These are phyloP conservation scores for Penaeus japonicus DNA, from an alignment of 1,140 invertebrate species.

Conservation along the genomic window DNA sequence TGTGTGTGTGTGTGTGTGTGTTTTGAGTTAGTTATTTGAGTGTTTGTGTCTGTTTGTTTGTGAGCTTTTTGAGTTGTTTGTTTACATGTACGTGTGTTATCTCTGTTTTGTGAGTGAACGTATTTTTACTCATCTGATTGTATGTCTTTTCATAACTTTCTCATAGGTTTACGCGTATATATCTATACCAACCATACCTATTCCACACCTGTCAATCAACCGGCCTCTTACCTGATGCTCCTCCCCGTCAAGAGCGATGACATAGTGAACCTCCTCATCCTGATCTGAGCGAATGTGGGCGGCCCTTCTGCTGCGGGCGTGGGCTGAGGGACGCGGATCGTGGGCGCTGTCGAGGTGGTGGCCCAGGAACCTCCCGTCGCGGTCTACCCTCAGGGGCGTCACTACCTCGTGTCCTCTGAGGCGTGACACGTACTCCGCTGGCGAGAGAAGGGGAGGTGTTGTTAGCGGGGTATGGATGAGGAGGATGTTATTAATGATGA, in stretches of 20 bases:
- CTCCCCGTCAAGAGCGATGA: conserved; percentile 9
- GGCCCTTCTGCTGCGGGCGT: neutral
- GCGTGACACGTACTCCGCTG: conserved; percentile 32
- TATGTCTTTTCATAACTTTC: too few species aligned
- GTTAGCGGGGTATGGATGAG: neutral
- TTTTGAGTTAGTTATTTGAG: too few species aligned
- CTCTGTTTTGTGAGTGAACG: too few species aligned
- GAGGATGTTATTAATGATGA: neutral
- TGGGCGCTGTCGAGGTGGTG: conserved; percentile 34
- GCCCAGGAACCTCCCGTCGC: conserved; percentile 3
- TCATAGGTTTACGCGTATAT: too few species aligned
- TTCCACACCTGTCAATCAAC: neutral
- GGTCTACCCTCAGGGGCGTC: conserved; percentile 21
- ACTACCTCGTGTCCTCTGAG: conserved; percentile 24
- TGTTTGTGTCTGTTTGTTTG: too few species aligned
- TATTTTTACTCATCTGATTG: too few species aligned
- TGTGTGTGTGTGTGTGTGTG: too few species aligned
- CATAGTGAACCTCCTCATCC: conserved; percentile 19
- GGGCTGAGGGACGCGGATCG: neutral
- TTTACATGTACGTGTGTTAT: too few species aligned
- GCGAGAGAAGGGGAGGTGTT: neutral
- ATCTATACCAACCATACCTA: neutral
- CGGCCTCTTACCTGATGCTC: conserved; percentile 10
- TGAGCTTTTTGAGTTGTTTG: too few species aligned
- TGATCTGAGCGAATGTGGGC: neutral